Evolutionary conservation across 2,888 invertebrate species (phyloP).

Genomic region (Yponomeuta sedellus): DNA sequence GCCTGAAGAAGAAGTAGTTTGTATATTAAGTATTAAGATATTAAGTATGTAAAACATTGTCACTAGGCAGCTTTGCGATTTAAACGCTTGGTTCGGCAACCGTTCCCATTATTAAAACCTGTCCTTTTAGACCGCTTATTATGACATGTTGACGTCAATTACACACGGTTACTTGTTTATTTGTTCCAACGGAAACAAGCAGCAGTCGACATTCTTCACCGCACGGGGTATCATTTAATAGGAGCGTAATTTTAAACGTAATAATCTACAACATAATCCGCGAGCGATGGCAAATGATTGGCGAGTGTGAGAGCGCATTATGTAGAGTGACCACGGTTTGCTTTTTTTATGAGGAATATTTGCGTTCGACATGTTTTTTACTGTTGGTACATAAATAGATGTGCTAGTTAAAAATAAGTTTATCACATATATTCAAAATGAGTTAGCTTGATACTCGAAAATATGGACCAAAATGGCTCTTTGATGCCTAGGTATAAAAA

Average conservation of each 20-base stretch:
- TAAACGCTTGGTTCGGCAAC: no score
- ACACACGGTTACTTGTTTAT: neutral
- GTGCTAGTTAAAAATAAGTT: no score
- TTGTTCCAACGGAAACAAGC: neutral
- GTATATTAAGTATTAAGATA: no score
- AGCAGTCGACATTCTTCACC: neutral
- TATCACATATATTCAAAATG: no score
- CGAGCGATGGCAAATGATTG: slow-evolving; percentile 22
- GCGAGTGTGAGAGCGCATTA: slow-evolving; percentile 2
- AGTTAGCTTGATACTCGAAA: no score
- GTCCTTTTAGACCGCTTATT: neutral
- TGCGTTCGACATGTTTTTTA: neutral
- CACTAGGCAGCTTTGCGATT: no score
- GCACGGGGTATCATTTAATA: slow-evolving; percentile 2
- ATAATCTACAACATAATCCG: slow-evolving; percentile 20
- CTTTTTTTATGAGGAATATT: neutral
- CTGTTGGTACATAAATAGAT: no score
- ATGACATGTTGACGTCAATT: neutral
- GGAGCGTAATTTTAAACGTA: slow-evolving; percentile 20
- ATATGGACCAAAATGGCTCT: no score
- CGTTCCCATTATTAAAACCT: neutral
- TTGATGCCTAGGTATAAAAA: no score
- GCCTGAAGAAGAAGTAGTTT: no score
- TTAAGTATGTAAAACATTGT: no score
- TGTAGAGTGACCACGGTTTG: slow-evolving; percentile 4